A percentile compares a stretch with the other conserved stretches of the same genome.
Evolutionary conservation across 2,797 vertebrate species (phyloP).

Genomic region (Schizothorax lantsangensis): DNA sequence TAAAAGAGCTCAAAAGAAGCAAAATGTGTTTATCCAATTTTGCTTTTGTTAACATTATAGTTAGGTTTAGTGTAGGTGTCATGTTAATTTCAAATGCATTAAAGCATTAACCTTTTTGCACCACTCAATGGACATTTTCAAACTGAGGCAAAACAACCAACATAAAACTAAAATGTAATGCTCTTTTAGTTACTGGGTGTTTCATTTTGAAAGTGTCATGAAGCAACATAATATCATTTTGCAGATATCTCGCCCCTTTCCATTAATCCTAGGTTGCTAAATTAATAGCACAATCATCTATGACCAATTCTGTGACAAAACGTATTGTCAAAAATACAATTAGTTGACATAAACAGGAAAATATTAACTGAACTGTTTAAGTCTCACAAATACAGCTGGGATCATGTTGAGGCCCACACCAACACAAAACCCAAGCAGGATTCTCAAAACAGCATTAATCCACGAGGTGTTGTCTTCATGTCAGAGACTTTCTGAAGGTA

Average conservation of each 20-base stretch:
- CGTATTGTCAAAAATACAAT: background rate
- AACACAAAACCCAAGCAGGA: background rate
- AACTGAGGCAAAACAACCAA: background rate
- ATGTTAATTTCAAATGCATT: background rate
- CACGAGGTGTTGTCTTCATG: constrained; percentile 66
- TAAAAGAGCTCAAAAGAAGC: background rate
- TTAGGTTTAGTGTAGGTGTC: background rate
- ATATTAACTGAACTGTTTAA: background rate
- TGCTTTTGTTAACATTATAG: background rate
- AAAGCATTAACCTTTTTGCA: background rate
- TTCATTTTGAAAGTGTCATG: background rate
- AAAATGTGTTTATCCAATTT: background rate
- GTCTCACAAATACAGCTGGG: background rate
- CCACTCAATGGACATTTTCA: background rate
- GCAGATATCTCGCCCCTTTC: background rate
- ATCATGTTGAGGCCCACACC: background rate
- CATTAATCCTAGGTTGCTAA: background rate
- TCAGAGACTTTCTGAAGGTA: constrained; percentile 49
- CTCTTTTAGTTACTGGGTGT: background rate
- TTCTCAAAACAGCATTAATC: background rate
- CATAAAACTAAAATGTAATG: background rate
- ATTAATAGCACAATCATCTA: background rate
- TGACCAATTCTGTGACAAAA: background rate
- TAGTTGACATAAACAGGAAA: background rate
- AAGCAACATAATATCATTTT: background rate